Percentiles rank a stretch among this genome's conserved stretches.
Conservation (phyloP, 2,797 vertebrate species). For the Poeciliopsis paucimaculata region DNA sequence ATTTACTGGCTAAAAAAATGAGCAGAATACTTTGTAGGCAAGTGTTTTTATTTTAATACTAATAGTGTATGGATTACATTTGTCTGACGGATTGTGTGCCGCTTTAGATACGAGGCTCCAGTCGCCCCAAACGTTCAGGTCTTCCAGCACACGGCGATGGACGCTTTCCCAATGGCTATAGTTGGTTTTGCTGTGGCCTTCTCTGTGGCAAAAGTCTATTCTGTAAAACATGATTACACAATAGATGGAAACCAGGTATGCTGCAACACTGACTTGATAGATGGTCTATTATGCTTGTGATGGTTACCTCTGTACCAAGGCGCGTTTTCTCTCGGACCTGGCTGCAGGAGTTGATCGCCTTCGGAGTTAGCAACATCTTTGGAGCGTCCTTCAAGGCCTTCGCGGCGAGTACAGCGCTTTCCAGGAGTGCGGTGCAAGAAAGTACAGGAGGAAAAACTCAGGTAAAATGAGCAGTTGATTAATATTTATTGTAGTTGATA, state of each 20-base stretch:
- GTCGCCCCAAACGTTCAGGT: slow-evolving; percentile 77
- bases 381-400: slow-evolving; percentile 90
- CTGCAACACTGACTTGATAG: too few relatives aligned
- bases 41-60: too few relatives aligned
- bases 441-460: slow-evolving; percentile 98
- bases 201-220: slow-evolving; percentile 93
- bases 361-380: slow-evolving; percentile 93
- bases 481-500: not conserved
- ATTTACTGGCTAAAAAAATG: not conserved
- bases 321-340: not conserved
- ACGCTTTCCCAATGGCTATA: slow-evolving; percentile 88
- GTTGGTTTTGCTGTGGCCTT: slow-evolving; percentile 93
- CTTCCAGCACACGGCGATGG: slow-evolving; percentile 81
- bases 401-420: slow-evolving; percentile 91
- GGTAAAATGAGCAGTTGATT: slow-evolving; percentile 68
- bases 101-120: slow-evolving; percentile 86
- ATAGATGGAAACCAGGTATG: slow-evolving; percentile 92
- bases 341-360: slow-evolving; percentile 91
- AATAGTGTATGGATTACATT: not conserved
- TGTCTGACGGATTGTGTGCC: not conserved
- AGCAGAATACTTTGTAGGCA: not conserved
- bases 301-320: not conserved
- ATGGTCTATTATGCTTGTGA: not conserved
- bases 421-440: slow-evolving; percentile 93
- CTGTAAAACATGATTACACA: slow-evolving; percentile 92